Conservation (phyloP, 2,797 vertebrate species). For the Catamblyrhynchus diadema region DNA sequence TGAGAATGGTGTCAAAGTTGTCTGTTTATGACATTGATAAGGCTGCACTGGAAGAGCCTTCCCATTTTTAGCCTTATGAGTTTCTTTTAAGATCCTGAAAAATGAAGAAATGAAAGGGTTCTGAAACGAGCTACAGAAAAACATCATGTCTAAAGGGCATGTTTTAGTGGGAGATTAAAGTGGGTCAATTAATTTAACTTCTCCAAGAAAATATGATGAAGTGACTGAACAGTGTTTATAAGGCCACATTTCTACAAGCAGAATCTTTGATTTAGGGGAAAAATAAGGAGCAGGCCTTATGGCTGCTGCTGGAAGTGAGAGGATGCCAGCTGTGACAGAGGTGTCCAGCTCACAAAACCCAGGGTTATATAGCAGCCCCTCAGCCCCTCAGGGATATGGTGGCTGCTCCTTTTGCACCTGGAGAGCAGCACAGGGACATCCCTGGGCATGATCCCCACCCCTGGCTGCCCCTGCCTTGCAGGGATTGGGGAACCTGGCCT, state of each 20-base stretch:
- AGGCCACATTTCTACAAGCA: conserved; percentile 6
- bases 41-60: not conserved
- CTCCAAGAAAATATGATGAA: conserved; percentile 30
- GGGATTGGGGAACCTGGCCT: not conserved
- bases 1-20: not conserved
- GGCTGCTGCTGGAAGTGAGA: not conserved
- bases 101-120: not conserved
- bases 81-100: conserved; percentile 5
- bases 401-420: not conserved
- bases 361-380: not conserved
- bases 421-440: not conserved
- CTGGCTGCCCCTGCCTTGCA: not conserved
- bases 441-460: not conserved
- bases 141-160: not conserved
- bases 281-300: conserved; percentile 25
- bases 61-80: conserved; percentile 5
- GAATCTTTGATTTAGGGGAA: conserved; percentile 40
- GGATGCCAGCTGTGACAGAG: not conserved
- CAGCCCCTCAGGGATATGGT: not conserved
- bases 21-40: not conserved
- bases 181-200: conserved; percentile 17
- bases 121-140: not conserved
- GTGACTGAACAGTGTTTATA: conserved; percentile 25
- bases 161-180: conserved; percentile 30
- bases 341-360: not conserved